Evolutionary conservation across 2,113 vertebrate species (phyloP), one percentile per base, ranked within the genome.

Genomic region (Motacilla alba): DNA sequence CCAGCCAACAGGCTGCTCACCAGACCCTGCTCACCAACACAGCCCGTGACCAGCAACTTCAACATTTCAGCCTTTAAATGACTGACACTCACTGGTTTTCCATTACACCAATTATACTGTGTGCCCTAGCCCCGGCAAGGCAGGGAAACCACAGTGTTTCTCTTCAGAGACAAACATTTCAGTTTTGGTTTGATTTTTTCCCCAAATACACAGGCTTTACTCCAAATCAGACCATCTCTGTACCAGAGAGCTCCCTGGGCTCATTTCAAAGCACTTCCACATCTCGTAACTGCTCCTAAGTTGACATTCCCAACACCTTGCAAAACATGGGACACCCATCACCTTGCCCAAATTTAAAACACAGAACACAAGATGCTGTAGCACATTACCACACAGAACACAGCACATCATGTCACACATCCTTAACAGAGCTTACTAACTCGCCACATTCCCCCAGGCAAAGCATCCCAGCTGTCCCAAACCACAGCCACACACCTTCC

Each of bases 391-490:
- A 46, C 43, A 59, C 18, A 46, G 21, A 75, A 63, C 0, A 1
- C 41, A 73, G 35, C 31, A 62, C 10, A 15, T 8, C 13, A 55
- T 0, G 2, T n/a, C 26, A 9, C 7, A 58, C 2, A 1, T n/a
- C 58, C 50, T 63, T 73, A 89, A 69, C 7, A 69, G 16, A 86
- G 24, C 14, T 86, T 26, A 67, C 17, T 35, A 59, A 47, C 20
- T 78, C 50, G 28, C 55, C 59, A 27, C 27, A 3, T 73, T 85
- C 63, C 60, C 49, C 24, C 5, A 52, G 17, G 39, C 60, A 89
- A 41, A 7, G 15, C 8, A 56, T 7, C 46, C 53, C 69, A 66
- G 44, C 1, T 50, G 49, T 87, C 24, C 37, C 66, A 76, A 87
- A 52, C 10, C 15, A 11, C 37, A 87, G 27, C 18, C 43, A 77